These are phyloP conservation scores for Spodoptera picta DNA, from an alignment of 2,888 invertebrate species.

Conservation along the genomic window DNA sequence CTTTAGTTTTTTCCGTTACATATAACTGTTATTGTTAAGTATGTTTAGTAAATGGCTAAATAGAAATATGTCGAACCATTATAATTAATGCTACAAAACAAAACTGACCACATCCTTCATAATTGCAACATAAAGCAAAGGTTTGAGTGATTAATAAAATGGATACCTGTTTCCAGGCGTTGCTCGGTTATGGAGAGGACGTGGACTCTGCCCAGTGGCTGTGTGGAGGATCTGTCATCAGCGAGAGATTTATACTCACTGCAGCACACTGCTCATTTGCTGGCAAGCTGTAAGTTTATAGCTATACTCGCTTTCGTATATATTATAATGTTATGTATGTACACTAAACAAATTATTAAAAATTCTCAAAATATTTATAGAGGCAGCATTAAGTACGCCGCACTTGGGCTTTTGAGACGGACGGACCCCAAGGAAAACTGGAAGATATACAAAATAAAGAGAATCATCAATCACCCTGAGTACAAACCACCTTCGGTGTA, in stretches of 20 bases:
- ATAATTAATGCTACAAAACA: no score
- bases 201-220: conserved; percentile 55
- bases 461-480: conserved; percentile 58
- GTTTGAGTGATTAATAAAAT: not conserved
- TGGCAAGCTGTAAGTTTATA: conserved; percentile 56
- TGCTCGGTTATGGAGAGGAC: conserved; percentile 64
- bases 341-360: not conserved
- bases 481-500: conserved; percentile 63
- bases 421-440: conserved; percentile 40
- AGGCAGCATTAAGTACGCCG: no score
- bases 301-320: not conserved
- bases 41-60: no score
- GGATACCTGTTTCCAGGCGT: conserved; percentile 53
- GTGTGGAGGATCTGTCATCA: conserved; percentile 70
- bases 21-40: no score
- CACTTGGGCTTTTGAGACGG: conserved; percentile 39
- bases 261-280: conserved; percentile 69
- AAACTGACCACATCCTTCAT: no score
- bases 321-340: no score
- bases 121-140: no score
- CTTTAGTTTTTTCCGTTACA: not conserved
- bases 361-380: conserved; percentile 11
- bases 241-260: conserved; percentile 70
- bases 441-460: conserved; percentile 42
- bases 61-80: no score